These are phyloP conservation scores for Temnothorax unifasciatus DNA, from an alignment of 2,888 invertebrate genomes.

Conservation along the genomic window DNA sequence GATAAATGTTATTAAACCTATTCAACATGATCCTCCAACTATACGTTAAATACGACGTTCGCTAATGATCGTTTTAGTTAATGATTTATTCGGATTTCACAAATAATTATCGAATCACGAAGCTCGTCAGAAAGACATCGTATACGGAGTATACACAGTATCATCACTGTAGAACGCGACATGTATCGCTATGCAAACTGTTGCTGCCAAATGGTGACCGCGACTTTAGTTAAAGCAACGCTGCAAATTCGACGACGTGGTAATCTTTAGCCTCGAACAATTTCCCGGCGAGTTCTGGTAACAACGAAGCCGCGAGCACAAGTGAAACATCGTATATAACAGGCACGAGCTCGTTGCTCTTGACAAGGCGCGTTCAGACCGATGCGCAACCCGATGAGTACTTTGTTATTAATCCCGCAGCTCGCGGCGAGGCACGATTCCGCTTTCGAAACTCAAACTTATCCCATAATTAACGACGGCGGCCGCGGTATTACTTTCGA, in stretches of 20 bases:
- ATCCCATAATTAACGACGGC: constrained; percentile 49
- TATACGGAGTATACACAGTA: not conserved
- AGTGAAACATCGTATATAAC: constrained; percentile 72
- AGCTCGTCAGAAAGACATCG: not conserved
- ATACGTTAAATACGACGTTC: not conserved
- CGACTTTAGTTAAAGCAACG: constrained; percentile 9
- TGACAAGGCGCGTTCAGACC: constrained; percentile 37
- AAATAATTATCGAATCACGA: constrained; percentile 17
- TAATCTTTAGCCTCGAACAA: constrained; percentile 52
- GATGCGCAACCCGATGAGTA: constrained; percentile 27
- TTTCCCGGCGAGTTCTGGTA: constrained; percentile 38
- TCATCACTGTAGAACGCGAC: constrained; percentile 23
- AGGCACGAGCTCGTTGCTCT: constrained; percentile 40
- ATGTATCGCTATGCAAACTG: constrained; percentile 57
- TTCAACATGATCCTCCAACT: not conserved
- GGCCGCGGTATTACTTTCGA: constrained; percentile 37
- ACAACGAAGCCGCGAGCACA: constrained; percentile 14
- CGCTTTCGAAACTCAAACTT: constrained; percentile 49
- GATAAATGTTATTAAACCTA: constrained; percentile 32
- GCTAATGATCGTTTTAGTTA: not conserved
- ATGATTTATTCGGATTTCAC: not conserved
- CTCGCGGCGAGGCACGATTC: constrained; percentile 39
- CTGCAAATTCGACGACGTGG: constrained; percentile 64
- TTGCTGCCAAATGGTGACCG: constrained; percentile 36
- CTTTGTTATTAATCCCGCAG: constrained; percentile 48